phyloP scores from a whole-genome alignment of 2,888 invertebrate genomes.

The Odontothrips loti region DNA sequence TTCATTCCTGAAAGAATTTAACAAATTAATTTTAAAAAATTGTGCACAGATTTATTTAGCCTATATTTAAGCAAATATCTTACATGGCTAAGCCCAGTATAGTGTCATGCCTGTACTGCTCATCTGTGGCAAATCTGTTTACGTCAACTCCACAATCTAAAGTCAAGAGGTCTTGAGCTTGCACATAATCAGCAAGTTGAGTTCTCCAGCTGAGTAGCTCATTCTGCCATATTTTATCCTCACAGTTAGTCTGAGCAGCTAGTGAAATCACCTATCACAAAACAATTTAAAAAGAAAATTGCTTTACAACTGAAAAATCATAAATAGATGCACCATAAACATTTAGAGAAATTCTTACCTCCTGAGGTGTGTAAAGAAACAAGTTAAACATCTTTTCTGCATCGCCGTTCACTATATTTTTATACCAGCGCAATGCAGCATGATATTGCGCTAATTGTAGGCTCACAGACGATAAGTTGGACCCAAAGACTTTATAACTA shows the following conservation, averaged over 20 bases:
- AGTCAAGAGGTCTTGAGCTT: slow-evolving; percentile 47
- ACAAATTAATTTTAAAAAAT: not conserved
- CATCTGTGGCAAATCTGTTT: slow-evolving; percentile 48
- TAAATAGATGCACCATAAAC: too few relatives aligned
- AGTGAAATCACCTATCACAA: not conserved
- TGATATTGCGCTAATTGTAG: slow-evolving; percentile 47
- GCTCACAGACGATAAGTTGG: slow-evolving; percentile 42
- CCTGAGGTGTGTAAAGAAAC: slow-evolving; percentile 36
- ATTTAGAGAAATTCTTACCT: slow-evolving; percentile 33
- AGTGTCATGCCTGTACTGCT: slow-evolving; percentile 50
- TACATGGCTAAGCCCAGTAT: slow-evolving; percentile 53
- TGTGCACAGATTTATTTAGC: not conserved
- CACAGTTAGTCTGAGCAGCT: not conserved
- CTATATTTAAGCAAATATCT: slow-evolving; percentile 36
- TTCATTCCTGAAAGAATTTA: slow-evolving; percentile 43
- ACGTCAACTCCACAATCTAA: slow-evolving; percentile 50
- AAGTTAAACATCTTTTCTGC: slow-evolving; percentile 31
- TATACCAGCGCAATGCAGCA: slow-evolving; percentile 44
- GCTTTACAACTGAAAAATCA: too few relatives aligned
- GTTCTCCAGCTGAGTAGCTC: slow-evolving; percentile 37
- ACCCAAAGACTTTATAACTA: not conserved
- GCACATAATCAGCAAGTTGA: slow-evolving; percentile 46
- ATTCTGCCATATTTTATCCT: not conserved
- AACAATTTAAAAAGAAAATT: not conserved
- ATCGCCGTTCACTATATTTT: slow-evolving; percentile 13